phyloP scores from a whole-genome alignment of 2,888 invertebrate species.

The Scaptomyza caliginosa region DNA sequence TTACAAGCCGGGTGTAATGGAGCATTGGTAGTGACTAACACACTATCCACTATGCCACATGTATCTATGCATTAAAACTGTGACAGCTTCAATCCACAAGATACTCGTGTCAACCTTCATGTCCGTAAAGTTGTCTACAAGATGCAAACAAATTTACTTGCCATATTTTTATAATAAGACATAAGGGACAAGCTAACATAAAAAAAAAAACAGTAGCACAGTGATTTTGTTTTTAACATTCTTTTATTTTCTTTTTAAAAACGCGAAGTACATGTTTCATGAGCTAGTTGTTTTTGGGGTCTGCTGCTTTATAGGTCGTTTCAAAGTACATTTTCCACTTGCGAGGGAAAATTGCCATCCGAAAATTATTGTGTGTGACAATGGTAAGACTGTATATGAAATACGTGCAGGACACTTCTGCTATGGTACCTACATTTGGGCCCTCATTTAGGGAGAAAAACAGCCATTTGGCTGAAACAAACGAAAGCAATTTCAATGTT shows the following conservation, averaged over 20 bases:
- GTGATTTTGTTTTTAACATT: background rate
- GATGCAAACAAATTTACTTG: constrained; percentile 15
- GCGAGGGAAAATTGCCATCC: constrained; percentile 53
- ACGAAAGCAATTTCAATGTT: background rate
- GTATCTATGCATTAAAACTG: background rate
- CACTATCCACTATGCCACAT: background rate
- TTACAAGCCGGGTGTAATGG: background rate
- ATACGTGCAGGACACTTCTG: constrained; percentile 4
- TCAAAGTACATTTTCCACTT: constrained; percentile 49
- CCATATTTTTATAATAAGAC: constrained; percentile 31
- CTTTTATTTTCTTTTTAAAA: constrained; percentile 20
- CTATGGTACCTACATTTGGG: constrained; percentile 5
- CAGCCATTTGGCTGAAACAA: background rate
- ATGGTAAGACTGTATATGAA: constrained; percentile 20
- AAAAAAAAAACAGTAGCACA: background rate
- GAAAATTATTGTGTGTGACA: constrained; percentile 51
- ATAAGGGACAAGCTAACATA: constrained; percentile 15
- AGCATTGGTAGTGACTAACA: background rate
- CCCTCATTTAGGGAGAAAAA: background rate
- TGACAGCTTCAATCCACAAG: background rate
- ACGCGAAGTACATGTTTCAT: constrained; percentile 22
- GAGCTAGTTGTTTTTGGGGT: constrained; percentile 6
- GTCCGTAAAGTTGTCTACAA: constrained; percentile 5
- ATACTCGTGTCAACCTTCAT: constrained; percentile 25
- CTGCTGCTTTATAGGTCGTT: constrained; percentile 52